These are phyloP conservation scores for Muscicapa adusta DNA, from an alignment of 2,113 vertebrate genomes.

Conservation along the genomic window DNA sequence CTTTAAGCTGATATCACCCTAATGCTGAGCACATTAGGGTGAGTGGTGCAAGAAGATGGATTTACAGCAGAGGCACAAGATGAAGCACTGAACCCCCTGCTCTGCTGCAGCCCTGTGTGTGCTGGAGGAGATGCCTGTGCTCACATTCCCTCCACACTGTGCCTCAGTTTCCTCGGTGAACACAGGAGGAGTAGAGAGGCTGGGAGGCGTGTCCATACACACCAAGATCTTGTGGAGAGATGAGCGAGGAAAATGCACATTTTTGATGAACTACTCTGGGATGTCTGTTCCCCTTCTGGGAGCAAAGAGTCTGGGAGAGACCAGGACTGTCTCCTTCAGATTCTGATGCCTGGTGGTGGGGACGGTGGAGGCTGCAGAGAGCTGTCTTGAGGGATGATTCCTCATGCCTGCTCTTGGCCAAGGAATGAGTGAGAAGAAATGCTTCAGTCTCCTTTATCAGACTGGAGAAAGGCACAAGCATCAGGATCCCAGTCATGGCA, in stretches of 20 bases:
- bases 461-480: neutral
- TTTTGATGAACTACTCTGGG: neutral
- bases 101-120: neutral
- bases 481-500: accelerated
- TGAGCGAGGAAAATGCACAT: neutral
- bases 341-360: neutral
- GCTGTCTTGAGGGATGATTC: neutral
- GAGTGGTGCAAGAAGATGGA: neutral
- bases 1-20: neutral
- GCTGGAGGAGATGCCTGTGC: neutral
- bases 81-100: neutral
- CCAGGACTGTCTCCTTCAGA: accelerated
- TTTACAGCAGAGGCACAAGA: neutral
- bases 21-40: neutral
- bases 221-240: neutral
- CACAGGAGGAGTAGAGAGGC: neutral
- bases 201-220: neutral
- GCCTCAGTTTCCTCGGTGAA: neutral
- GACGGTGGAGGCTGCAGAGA: neutral
- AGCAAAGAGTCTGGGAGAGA: neutral
- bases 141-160: accelerated
- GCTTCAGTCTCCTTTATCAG: neutral
- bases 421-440: neutral
- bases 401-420: neutral
- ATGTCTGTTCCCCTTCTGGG: neutral